Base-by-base conservation (phyloP, 2,797 vertebrate species). In the Coregonus ussuriensis region DNA sequence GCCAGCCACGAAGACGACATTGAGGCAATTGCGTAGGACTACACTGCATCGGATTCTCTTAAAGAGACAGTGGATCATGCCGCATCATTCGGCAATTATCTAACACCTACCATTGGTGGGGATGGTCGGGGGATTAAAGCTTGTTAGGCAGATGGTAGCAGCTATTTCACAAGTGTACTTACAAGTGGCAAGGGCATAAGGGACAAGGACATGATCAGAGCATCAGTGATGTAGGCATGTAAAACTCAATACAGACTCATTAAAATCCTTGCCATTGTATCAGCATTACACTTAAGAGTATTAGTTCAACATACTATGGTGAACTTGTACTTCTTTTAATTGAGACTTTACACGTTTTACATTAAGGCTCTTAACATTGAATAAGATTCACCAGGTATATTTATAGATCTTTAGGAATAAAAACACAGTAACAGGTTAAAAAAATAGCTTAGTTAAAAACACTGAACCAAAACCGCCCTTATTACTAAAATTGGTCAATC, bases 41-140 rank as follows among this genome's bases (percentile, higher is more conserved):
- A 89, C 88, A 85, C 89, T 84, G 91, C 87, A 71, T 80, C 85
- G 86, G 70, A 72, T 88, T 81, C 79, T 90, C 93, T 95, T 94
- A 95, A 94, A 94, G 93, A 35, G 89, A 87, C 92, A 92, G 88
- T 29, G 18, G 25, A 25, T 56, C 4, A 54, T 71, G 18, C n/a
- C 15, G 29, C 51, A n/a, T 62, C 62, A 1, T 15, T 33, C 31
- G 2, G 13, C 29, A 16, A 63, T 63, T 7, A 63, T 63, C 59
- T 63, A 63, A 63, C 59, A 25, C 59, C 59, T 63, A 25, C 21
- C 41, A 47, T 47, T 7, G 59, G 2, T 25, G 59, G 21, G 1
- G n/a, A 62, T 63, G 3, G 59, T 63, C 25, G 25, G 59, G 6
- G 6, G 59, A 25, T 63, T 29, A 3, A 25, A 25, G 59, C 21